Conservation (phyloP, 2,113 vertebrate genomes). For the Nothobranchius furzeri region DNA sequence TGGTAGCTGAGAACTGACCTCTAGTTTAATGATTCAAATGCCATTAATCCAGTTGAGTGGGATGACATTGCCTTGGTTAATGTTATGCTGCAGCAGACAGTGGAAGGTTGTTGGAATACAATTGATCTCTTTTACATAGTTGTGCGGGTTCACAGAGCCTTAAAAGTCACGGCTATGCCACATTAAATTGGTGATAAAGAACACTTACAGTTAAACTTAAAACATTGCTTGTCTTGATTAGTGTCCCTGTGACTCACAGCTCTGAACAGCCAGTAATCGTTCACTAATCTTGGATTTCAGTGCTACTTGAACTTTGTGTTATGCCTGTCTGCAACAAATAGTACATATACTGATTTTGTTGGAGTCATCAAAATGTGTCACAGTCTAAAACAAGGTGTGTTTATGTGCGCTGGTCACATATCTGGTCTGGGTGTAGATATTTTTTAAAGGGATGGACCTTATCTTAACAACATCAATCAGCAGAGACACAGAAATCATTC, state of each 20-base stretch:
- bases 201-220: constrained; percentile 4
- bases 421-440: neutral
- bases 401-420: neutral
- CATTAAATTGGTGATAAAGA: constrained; percentile 21
- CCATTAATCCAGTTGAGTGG: constrained; percentile 75
- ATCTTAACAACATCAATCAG: neutral
- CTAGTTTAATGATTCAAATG: constrained; percentile 73
- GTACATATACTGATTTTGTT: neutral
- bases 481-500: constrained; percentile 9
- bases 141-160: constrained; percentile 7
- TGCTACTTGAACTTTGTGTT: neutral
- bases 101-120: constrained; percentile 31
- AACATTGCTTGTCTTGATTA: constrained; percentile 1
- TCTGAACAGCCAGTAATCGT: neutral
- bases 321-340: neutral
- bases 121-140: constrained; percentile 4
- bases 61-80: constrained; percentile 30
- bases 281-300: constrained; percentile 1
- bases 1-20: constrained; percentile 68
- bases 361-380: too few relatives aligned
- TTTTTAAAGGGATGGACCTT: neutral
- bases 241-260: neutral
- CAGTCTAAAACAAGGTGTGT: neutral
- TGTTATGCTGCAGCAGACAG: constrained; percentile 47
- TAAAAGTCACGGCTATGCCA: constrained; percentile 4